A percentile compares a stretch with the other conserved stretches of the same genome.
Conservation (phyloP, 2,888 invertebrate species). For the Hydrotaea cyrtoneurina region DNA sequence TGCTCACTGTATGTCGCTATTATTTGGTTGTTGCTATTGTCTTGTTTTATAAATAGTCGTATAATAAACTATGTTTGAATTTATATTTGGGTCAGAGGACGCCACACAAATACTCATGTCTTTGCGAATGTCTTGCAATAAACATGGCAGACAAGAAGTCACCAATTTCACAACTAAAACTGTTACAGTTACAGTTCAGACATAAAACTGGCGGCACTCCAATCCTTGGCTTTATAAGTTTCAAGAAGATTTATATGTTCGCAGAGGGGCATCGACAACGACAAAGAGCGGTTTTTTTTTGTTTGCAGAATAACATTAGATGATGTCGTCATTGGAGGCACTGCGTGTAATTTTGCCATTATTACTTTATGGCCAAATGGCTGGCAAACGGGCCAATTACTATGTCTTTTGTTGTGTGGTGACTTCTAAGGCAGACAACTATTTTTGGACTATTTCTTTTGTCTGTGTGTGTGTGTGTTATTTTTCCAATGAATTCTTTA, state of each 20-base stretch:
- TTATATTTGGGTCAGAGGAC: slow-evolving; percentile 49
- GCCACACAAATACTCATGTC: slow-evolving; percentile 8
- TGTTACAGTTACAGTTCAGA: not conserved
- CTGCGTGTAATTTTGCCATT: slow-evolving; percentile 53
- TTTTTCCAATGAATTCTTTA: not conserved
- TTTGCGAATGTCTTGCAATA: not conserved
- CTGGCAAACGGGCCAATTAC: not conserved
- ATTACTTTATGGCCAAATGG: slow-evolving; percentile 22
- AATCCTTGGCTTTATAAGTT: not conserved
- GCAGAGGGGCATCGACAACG: too few relatives aligned
- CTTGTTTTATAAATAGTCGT: not conserved
- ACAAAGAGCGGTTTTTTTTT: too few relatives aligned
- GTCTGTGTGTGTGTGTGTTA: not conserved
- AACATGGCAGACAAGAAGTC: slow-evolving; percentile 55
- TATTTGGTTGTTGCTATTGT: not conserved
- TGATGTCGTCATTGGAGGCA: not conserved
- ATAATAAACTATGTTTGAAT: not conserved
- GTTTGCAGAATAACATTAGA: too few relatives aligned
- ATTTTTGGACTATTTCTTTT: not conserved
- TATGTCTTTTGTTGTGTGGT: not conserved
- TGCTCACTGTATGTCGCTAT: too few relatives aligned
- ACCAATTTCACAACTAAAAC: not conserved
- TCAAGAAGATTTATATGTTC: not conserved
- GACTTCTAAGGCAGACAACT: not conserved
- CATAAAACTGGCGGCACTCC: slow-evolving; percentile 1